Percentiles rank a stretch among this genome's conserved stretches.
Conservation (phyloP, 2,888 invertebrate species). For the Clunio marinus region DNA sequence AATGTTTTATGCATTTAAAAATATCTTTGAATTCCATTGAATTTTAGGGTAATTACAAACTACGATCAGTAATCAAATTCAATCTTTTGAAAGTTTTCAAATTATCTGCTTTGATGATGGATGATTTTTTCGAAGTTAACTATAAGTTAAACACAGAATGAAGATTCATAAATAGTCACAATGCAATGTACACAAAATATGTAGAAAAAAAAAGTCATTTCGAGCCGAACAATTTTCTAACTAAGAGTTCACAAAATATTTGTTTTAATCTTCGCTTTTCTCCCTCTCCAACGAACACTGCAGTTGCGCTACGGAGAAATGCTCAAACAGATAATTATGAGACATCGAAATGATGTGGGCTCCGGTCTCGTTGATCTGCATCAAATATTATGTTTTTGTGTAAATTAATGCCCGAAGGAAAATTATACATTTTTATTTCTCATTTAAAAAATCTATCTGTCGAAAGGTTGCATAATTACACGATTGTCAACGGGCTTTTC, state of each 20-base stretch:
- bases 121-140: too few species aligned
- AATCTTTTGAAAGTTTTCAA: too few species aligned
- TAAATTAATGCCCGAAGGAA: slow-evolving; percentile 16
- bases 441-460: slow-evolving; percentile 11
- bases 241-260: slow-evolving; percentile 17
- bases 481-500: slow-evolving; percentile 36
- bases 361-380: neutral
- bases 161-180: too few species aligned
- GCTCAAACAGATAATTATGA: slow-evolving; percentile 25
- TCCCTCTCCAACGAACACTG: neutral
- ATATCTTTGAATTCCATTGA: too few species aligned
- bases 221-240: neutral
- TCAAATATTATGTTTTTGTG: neutral
- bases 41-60: too few species aligned
- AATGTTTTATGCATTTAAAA: too few species aligned
- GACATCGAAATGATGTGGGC: slow-evolving; percentile 33
- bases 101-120: too few species aligned
- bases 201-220: neutral
- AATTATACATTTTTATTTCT: slow-evolving; percentile 1
- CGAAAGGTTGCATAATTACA: slow-evolving; percentile 33
- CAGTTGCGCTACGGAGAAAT: neutral
- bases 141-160: too few species aligned
- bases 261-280: slow-evolving; percentile 9
- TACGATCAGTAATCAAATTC: too few species aligned
- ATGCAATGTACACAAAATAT: too few species aligned